These are phyloP conservation scores for Artibeus lituratus DNA, from an alignment of 2,797 vertebrate genomes.

Conservation along the genomic window DNA sequence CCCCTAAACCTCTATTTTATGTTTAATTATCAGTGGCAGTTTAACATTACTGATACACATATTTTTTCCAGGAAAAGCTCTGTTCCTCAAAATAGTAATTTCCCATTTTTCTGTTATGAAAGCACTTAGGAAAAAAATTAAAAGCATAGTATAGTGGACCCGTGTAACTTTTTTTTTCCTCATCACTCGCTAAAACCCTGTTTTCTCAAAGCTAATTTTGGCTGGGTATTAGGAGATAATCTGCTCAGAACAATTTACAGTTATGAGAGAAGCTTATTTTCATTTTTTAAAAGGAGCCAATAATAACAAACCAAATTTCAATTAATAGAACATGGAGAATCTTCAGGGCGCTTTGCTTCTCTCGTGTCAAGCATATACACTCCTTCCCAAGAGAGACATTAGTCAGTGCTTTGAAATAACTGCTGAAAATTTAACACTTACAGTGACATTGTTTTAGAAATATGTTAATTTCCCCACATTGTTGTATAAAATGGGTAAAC, in stretches of 20 bases:
- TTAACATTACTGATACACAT: neutral
- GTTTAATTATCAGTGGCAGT: neutral
- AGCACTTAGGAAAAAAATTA: neutral
- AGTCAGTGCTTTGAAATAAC: neutral
- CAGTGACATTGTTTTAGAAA: neutral
- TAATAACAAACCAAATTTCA: neutral
- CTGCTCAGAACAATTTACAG: neutral
- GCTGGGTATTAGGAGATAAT: neutral
- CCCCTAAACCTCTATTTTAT: neutral
- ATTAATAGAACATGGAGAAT: neutral
- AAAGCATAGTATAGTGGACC: neutral
- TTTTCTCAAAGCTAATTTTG: neutral
- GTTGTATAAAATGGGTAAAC: slow-evolving; percentile 2
- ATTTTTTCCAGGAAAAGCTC: neutral
- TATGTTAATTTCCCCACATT: neutral
- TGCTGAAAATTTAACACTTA: neutral
- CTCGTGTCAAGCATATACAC: too few relatives aligned
- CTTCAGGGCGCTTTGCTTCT: neutral
- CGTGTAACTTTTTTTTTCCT: neutral
- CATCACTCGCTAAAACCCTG: neutral
- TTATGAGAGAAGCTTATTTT: neutral
- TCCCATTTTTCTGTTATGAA: slow-evolving; percentile 3
- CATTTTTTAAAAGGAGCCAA: neutral
- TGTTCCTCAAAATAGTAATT: neutral
- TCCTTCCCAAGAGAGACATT: neutral